Conservation (phyloP, 2,797 vertebrate genomes). For the Thripadectes ignobilis region DNA sequence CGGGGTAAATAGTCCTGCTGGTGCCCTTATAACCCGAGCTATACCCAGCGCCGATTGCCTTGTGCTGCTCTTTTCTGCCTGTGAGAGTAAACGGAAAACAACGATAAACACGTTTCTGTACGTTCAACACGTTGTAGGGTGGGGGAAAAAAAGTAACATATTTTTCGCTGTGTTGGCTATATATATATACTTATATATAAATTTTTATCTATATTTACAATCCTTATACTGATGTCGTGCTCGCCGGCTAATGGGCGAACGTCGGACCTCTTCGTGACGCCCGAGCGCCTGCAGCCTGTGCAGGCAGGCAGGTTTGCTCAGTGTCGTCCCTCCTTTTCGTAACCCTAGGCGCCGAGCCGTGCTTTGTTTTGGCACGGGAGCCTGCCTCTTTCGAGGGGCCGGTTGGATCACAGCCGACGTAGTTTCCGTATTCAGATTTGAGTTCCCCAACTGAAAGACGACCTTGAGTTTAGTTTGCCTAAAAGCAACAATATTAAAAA, state of each 20-base stretch:
- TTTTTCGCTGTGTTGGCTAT: accelerated
- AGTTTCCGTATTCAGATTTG: neutral
- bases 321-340: too few relatives aligned
- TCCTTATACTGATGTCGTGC: accelerated
- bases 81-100: neutral
- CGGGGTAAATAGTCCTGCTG: neutral
- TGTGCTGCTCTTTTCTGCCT: neutral
- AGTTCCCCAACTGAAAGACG: neutral
- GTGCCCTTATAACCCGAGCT: neutral
- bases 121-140: neutral
- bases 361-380: neutral
- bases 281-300: neutral
- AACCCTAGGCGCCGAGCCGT: neutral
- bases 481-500: neutral
- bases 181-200: accelerated
- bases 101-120: neutral
- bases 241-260: neutral
- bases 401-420: neutral
- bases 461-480: neutral
- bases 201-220: accelerated
- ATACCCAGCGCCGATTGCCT: neutral
- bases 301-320: neutral
- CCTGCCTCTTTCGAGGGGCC: neutral
- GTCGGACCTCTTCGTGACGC: neutral
- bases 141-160: accelerated